Evolutionary conservation across 2,797 vertebrate species (phyloP).

Genomic region (Cheirogaleus major): DNA sequence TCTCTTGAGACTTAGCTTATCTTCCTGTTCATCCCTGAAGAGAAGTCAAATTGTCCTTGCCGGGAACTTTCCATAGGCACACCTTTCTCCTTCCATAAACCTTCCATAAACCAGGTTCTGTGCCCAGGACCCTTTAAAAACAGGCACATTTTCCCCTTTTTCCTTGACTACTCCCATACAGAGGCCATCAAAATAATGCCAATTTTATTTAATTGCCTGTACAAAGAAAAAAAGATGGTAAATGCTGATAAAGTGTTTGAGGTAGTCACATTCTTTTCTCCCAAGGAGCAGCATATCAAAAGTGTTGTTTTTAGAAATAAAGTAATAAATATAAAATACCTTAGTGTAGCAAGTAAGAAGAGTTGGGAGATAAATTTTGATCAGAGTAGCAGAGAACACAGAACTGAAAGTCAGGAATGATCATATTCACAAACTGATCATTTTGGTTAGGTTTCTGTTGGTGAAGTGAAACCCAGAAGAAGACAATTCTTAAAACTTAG

Average conservation of each 20-base stretch:
- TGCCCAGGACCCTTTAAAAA: background rate
- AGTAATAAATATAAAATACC: background rate
- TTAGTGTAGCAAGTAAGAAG: background rate
- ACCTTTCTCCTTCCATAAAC: background rate
- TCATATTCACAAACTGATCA: background rate
- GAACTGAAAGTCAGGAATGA: conserved; percentile 27
- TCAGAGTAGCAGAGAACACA: background rate
- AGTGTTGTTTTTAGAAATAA: background rate
- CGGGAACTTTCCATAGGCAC: background rate
- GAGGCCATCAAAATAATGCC: background rate
- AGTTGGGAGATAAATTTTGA: background rate
- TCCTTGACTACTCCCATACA: background rate
- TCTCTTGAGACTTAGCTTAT: background rate
- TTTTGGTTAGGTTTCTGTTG: background rate
- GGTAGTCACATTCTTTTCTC: background rate
- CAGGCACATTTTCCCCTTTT: background rate
- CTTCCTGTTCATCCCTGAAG: background rate
- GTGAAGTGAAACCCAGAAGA: conserved; percentile 29
- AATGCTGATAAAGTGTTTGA: background rate
- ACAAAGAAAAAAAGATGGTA: background rate
- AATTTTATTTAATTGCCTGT: background rate
- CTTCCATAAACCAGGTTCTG: background rate
- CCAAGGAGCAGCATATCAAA: background rate
- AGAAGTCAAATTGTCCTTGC: background rate
- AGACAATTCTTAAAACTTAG: background rate